Evolutionary conservation across 2,888 invertebrate genomes (phyloP), one percentile per base, ranked within the genome.

Genomic region (Agrotis segetum): DNA sequence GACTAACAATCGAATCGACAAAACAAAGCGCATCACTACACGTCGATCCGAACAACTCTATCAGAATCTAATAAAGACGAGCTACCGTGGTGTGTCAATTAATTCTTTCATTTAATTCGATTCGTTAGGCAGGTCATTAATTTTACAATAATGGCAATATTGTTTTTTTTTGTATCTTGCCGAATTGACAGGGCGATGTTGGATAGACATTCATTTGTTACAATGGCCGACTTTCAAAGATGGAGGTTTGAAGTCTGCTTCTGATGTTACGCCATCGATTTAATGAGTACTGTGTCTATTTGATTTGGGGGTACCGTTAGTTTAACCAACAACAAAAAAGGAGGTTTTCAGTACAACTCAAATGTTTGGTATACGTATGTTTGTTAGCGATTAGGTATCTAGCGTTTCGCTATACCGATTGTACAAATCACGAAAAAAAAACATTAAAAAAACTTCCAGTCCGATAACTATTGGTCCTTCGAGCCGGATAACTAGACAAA

Each of bases 1-100:
- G 59, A 65, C 52, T 63, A 66, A 69, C 67, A 74, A 70, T 68
- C 81, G 65, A 67, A 56, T 68, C 34, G 11, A 24, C 40, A 84
- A 86, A 82, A 86, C 82, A 77, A 77, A 74, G 70, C 78, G 80
- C 87, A 88, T 85, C 85, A 85, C 85, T 85, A 85, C 80, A 59
- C 53, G 49, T 82, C 87, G 81, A 89, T 85, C 88, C 88, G 92
- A 90, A 90, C 88, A 88, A 93, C 89, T 89, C 77, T 79, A 85
- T 89, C 85, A 85, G 86, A 87, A 88, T 89, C 87, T 88, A 87
- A 88, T 83, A 81, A 66, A 84, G 66, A 81, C 79, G 62, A 82
- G 79, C 77, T 77, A 81, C 75, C 56, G 76, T 75, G 55, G 74
- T 75, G 70, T 77, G 76, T 79, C 79, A 77, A 77, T 85, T 78